Evolutionary conservation across 2,113 vertebrate genomes (phyloP), one percentile per base, ranked within the genome.

Genomic region (Nothoprocta perdicaria): DNA sequence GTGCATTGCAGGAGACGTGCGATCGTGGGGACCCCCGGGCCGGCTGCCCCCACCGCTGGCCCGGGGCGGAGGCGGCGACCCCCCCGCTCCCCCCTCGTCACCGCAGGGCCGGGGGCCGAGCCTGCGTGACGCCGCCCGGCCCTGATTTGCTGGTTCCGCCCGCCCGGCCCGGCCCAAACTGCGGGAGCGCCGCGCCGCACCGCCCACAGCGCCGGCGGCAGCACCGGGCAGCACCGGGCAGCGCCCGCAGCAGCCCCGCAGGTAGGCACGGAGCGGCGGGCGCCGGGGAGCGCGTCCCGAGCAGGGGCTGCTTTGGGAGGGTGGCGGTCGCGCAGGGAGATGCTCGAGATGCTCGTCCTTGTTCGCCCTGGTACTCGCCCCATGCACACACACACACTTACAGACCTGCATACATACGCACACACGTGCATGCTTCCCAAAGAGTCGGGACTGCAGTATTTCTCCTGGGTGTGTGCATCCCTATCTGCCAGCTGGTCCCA

Each of bases 81-180:
- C 21, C 53, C 14, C 50, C 73, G 35, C 66, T 9, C 38, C 12
- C 76, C 46, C 72, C 80, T 66, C 23, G 33, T 19, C 91, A 29
- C 93, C 91, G 91, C 91, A 95, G 88, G 82, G 89, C 86, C 83
- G 91, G 82, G 91, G 92, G 92, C 94, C 10, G 94, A 93, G 55
- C 89, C 69, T 77, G n/a, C 11, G 85, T 91, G 91, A 89, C 94
- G 94, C 91, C 68, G 63, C 74, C 85, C 38, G 82, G 73, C 43
- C 19, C 68, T 81, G 77, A 93, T 95, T 95, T 53, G 91, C 78
- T 83, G 85, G 73, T 41, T 31, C 88, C 88, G 72, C 88, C 88
- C 74, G 78, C 52, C 74, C 88, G 63, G 68, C 78, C 94, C 88
- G 63, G 57, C 94, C 94, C 91, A 93, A 60, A 93, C 91, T 95